These are phyloP conservation scores for Miltochrista miniata DNA, from an alignment of 2,888 invertebrate genomes.

Conservation along the genomic window DNA sequence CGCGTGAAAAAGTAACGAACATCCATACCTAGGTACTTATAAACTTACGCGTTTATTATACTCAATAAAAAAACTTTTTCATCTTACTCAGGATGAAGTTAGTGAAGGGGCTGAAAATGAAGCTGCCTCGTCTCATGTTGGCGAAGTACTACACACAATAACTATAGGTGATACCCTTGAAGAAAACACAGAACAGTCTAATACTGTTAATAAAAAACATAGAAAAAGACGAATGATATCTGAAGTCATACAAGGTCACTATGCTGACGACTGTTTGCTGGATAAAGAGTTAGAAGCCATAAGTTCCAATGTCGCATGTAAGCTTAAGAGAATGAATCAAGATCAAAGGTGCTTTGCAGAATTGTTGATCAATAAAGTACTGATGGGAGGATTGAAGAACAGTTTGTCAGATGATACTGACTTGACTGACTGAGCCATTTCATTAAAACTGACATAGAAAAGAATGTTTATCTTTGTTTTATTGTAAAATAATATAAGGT, in stretches of 20 bases:
- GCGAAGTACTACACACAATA: constrained; percentile 20
- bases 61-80: background rate
- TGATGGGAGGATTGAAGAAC: constrained; percentile 44
- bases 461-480: background rate
- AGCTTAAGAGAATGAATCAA: constrained; percentile 45
- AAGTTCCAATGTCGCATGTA: constrained; percentile 48
- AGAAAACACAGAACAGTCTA: background rate
- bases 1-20: too few species aligned
- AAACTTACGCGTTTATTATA: too few species aligned
- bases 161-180: constrained; percentile 20
- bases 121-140: background rate
- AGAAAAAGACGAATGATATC: constrained; percentile 12
- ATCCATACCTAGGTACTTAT: too few species aligned
- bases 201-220: constrained; percentile 4
- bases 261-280: constrained; percentile 17
- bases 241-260: constrained; percentile 9
- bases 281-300: constrained; percentile 46
- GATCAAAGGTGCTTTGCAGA: constrained; percentile 49
- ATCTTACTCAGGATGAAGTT: background rate
- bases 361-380: constrained; percentile 49
- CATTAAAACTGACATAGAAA: constrained; percentile 5
- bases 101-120: constrained; percentile 1
- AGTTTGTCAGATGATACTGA: constrained; percentile 45
- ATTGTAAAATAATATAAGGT: too few species aligned
- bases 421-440: constrained; percentile 28